phyloP scores from a whole-genome alignment of 2,797 vertebrate species.

The Pelobates cultripes region DNA sequence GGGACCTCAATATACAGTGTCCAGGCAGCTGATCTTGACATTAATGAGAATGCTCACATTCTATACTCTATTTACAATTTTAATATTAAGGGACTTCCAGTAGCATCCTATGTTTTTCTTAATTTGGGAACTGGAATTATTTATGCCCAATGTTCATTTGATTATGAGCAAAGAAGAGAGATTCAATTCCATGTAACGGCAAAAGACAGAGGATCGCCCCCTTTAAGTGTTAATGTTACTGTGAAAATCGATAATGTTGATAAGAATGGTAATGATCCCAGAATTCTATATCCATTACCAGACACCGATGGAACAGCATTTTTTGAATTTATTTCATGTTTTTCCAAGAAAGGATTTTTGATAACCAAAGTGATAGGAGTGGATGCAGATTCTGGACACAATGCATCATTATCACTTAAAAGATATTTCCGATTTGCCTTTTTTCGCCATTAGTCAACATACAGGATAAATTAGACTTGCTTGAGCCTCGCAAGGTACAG shows the following conservation, averaged over 20 bases:
- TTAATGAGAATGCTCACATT: constrained; percentile 69
- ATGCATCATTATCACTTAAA: constrained; percentile 74
- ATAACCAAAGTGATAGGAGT: constrained; percentile 77
- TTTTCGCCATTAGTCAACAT: constrained; percentile 71
- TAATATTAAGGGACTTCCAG: constrained; percentile 65
- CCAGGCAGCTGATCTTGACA: constrained; percentile 70
- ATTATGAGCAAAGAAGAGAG: constrained; percentile 73
- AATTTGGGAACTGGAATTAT: constrained; percentile 74
- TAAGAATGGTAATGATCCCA: constrained; percentile 72
- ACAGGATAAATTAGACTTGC: constrained; percentile 79
- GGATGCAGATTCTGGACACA: constrained; percentile 75
- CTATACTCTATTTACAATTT: constrained; percentile 73
- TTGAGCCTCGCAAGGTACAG: constrained; percentile 68
- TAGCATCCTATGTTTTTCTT: constrained; percentile 69
- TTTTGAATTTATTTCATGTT: constrained; percentile 58
- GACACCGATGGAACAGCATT: constrained; percentile 61
- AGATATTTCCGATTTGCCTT: constrained; percentile 71
- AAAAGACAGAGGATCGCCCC: constrained; percentile 69
- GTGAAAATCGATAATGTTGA: constrained; percentile 73
- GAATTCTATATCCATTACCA: constrained; percentile 70
- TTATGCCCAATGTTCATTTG: constrained; percentile 75
- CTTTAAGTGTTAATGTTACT: constrained; percentile 68
- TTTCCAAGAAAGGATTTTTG: constrained; percentile 72
- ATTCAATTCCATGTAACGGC: constrained; percentile 71
- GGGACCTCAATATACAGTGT: constrained; percentile 70